These are phyloP conservation scores for Cheilinus undulatus DNA, from an alignment of 2,113 vertebrate species.

Conservation along the genomic window DNA sequence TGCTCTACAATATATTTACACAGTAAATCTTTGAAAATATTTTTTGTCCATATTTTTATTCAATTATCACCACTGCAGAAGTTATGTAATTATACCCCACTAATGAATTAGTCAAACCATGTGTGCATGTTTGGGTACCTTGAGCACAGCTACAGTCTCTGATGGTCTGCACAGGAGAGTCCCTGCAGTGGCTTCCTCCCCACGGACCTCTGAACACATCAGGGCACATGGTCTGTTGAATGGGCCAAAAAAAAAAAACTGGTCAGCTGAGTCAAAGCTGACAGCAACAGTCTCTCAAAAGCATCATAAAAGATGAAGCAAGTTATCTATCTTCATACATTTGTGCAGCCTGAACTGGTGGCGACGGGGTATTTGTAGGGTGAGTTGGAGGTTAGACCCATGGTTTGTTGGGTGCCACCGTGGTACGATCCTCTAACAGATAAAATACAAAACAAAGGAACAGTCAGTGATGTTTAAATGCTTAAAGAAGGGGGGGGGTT, in stretches of 20 bases:
- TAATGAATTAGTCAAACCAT: no score
- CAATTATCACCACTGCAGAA: no score
- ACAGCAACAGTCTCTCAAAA: neutral
- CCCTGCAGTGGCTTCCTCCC: constrained; percentile 94
- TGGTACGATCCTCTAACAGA: constrained; percentile 92
- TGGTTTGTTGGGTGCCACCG: constrained; percentile 84
- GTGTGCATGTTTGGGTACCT: constrained; percentile 82
- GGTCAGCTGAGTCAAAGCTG: constrained; percentile 19
- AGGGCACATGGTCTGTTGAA: constrained; percentile 94
- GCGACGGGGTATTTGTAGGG: constrained; percentile 86
- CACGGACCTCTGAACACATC: constrained; percentile 94
- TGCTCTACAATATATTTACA: no score
- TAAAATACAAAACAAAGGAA: constrained; percentile 7
- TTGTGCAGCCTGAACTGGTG: constrained; percentile 85
- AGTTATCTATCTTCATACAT: constrained; percentile 64
- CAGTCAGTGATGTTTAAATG: no score
- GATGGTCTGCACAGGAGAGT: constrained; percentile 93
- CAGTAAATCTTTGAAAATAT: no score
- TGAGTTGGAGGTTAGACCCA: constrained; percentile 87
- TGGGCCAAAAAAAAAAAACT: constrained; percentile 56
- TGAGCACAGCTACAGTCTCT: constrained; percentile 89
- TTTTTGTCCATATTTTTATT: no score
- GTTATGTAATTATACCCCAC: no score
- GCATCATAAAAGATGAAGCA: neutral
- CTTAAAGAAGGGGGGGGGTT: no score